phyloP scores from a whole-genome alignment of 2,888 invertebrate genomes.

The Scaptomyza parva region DNA sequence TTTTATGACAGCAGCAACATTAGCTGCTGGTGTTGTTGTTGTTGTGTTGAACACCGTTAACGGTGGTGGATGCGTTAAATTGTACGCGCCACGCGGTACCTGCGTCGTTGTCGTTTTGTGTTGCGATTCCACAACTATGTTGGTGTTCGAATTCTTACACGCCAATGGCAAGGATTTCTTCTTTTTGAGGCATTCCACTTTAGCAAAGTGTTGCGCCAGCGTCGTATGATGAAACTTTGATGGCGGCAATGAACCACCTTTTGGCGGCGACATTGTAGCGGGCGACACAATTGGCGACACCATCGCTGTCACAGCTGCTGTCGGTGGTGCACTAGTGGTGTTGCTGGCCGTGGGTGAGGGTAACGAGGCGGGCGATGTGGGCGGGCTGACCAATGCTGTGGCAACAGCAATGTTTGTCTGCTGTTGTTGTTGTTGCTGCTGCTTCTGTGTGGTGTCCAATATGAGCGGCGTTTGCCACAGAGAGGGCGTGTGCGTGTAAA shows the following conservation, averaged over 20 bases:
- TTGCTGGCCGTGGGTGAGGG: slow-evolving; percentile 58
- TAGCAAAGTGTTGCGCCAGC: slow-evolving; percentile 83
- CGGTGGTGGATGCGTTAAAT: slow-evolving; percentile 67
- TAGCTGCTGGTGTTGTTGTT: slow-evolving; percentile 18
- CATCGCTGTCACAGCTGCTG: slow-evolving; percentile 70
- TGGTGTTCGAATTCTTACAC: slow-evolving; percentile 51
- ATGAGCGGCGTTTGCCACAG: slow-evolving; percentile 82
- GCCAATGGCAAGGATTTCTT: slow-evolving; percentile 72
- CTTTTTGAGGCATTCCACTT: slow-evolving; percentile 82
- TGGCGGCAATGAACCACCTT: slow-evolving; percentile 77
- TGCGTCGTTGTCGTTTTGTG: slow-evolving; percentile 34
- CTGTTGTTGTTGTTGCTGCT: slow-evolving; percentile 47
- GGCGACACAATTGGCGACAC: slow-evolving; percentile 74
- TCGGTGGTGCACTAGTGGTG: slow-evolving; percentile 47
- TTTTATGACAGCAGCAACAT: slow-evolving; percentile 24
- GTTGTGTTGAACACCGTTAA: slow-evolving; percentile 63
- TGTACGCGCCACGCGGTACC: slow-evolving; percentile 35
- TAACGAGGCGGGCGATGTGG: slow-evolving; percentile 77
- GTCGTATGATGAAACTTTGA: slow-evolving; percentile 84
- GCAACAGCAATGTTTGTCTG: slow-evolving; percentile 35
- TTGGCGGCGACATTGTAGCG: slow-evolving; percentile 57
- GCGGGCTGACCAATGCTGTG: slow-evolving; percentile 66
- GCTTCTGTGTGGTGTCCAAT: slow-evolving; percentile 72
- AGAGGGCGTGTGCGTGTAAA: slow-evolving; percentile 78
- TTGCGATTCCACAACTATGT: slow-evolving; percentile 34